Conservation (phyloP, 2,888 invertebrate genomes). For the Aleiodes leptofemur region DNA sequence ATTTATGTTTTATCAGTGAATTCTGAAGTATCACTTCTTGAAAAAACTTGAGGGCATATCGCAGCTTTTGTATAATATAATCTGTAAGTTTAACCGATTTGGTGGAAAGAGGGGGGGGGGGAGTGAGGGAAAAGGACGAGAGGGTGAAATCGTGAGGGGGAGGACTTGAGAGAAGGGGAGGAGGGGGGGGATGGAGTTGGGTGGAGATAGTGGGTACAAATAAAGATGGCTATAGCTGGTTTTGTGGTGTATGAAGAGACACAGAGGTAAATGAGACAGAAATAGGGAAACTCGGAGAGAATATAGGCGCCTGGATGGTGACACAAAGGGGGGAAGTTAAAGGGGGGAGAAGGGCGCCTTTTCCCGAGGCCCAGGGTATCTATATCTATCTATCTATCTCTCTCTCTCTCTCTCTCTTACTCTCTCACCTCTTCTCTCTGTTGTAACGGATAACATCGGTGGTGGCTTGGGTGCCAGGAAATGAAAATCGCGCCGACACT, state of each 20-base stretch:
- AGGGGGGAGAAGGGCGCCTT: constrained; percentile 56
- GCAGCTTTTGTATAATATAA: constrained; percentile 68
- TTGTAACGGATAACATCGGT: constrained; percentile 74
- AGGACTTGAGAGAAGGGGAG: constrained; percentile 56
- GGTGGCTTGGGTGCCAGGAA: constrained; percentile 76
- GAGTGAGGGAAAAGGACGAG: constrained; percentile 52
- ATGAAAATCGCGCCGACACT: constrained; percentile 77
- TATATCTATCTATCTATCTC: too few relatives aligned
- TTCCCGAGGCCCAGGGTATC: constrained; percentile 58
- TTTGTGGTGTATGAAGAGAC: constrained; percentile 37
- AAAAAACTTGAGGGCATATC: constrained; percentile 5
- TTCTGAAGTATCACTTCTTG: neutral
- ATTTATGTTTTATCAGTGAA: neutral
- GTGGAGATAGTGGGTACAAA: constrained; percentile 61
- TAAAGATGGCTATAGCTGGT: constrained; percentile 45
- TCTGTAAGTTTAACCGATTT: constrained; percentile 69
- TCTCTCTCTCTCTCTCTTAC: too few relatives aligned
- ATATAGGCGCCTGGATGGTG: constrained; percentile 21
- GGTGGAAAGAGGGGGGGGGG: constrained; percentile 43
- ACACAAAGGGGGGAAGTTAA: constrained; percentile 42
- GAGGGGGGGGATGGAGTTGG: constrained; percentile 63
- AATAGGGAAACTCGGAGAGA: constrained; percentile 30
- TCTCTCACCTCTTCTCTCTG: constrained; percentile 54
- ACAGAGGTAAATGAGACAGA: constrained; percentile 28
- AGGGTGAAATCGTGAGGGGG: constrained; percentile 58